Base-by-base conservation (phyloP, 2,888 invertebrate genomes). In the Scaptodrosophila latifasciaeformis region DNA sequence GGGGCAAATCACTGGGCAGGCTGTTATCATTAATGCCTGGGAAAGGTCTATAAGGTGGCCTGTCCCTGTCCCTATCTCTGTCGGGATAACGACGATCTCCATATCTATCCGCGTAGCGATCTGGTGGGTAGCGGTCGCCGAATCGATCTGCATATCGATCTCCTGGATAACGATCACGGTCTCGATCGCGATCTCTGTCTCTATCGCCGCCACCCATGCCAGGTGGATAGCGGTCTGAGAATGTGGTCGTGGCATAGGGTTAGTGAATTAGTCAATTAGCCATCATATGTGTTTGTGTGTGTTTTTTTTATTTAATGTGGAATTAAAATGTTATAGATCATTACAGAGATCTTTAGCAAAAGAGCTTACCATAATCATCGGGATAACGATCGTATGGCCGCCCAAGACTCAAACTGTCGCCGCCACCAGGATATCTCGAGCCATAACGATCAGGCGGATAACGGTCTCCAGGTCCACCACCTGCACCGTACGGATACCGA, bases 361-460 rank as follows among this genome's bases (percentile, higher is more conserved):
- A 0, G n/a, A 27, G 12, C 75, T 63, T 58, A 83, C 81, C 81
- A 52, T 67, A 74, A 5, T 81, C 81, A 29, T 69, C 70, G 1
- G 85, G 85, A 67, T 81, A 84, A 2, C 85, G 85, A 70, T 85
- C 84, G 46, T 83, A 84, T 6, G 84, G 84, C 13, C 84, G 68
- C 13, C 74, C 81, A 57, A 75, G 80, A 49, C 76, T 82, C 45
- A 79, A 70, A 2, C 85, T 86, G 27, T 46, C 49, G 12, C 48
- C 49, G 13, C 70, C 58, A 13, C 30, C 15, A 17, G 62, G 63
- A 30, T 47, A 62, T 2, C 75, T 82, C 35, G 67, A 70, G 7
- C 65, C 85, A 51, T 82, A 71, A 44, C 81, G 82, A 66, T 60
- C 84, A 2, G 58, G 63, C 34, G 88, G 87, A 76, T 88, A 88